Percentiles rank a stretch among this genome's conserved stretches.
These are phyloP conservation scores for Alviniconcha strummeri DNA, from an alignment of 2,888 invertebrate genomes.

Conservation along the genomic window DNA sequence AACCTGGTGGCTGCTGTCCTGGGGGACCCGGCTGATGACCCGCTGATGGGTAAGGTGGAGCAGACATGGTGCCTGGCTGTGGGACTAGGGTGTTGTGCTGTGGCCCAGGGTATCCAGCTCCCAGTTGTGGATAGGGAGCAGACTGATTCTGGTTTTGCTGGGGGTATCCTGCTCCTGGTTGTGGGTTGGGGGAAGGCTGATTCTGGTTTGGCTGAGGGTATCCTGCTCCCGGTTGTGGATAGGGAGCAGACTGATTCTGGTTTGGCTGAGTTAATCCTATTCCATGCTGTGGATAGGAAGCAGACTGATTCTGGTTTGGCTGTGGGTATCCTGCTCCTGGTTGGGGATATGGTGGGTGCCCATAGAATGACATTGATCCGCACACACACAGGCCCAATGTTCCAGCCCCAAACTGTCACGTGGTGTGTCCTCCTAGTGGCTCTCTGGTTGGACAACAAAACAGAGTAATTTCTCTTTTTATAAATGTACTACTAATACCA, in stretches of 20 bases:
- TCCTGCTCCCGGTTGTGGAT: not conserved
- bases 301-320: not conserved
- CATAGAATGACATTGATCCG: too few species aligned
- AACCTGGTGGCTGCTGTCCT: not conserved
- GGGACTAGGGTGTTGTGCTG: not conserved
- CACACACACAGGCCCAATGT: too few species aligned
- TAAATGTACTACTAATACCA: too few species aligned
- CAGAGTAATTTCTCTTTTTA: too few species aligned
- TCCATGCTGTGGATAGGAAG: not conserved
- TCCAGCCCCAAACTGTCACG: too few species aligned
- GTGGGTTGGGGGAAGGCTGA: not conserved
- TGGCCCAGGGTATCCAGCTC: not conserved
- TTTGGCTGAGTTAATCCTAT: not conserved
- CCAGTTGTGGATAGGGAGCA: not conserved
- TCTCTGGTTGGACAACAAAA: too few species aligned
- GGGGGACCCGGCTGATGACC: not conserved
- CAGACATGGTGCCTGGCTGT: too few species aligned
- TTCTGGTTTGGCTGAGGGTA: not conserved
- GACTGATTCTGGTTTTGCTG: not conserved
- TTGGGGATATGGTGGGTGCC: too few species aligned
- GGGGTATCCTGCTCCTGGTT: not conserved
- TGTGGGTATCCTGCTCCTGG: not conserved
- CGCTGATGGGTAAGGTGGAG: not conserved
- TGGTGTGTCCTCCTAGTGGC: too few species aligned
- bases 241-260: not conserved